Percentiles rank a stretch among this genome's conserved stretches.
Conservation (phyloP, 2,113 vertebrate genomes). For the Pedionomus torquatus region DNA sequence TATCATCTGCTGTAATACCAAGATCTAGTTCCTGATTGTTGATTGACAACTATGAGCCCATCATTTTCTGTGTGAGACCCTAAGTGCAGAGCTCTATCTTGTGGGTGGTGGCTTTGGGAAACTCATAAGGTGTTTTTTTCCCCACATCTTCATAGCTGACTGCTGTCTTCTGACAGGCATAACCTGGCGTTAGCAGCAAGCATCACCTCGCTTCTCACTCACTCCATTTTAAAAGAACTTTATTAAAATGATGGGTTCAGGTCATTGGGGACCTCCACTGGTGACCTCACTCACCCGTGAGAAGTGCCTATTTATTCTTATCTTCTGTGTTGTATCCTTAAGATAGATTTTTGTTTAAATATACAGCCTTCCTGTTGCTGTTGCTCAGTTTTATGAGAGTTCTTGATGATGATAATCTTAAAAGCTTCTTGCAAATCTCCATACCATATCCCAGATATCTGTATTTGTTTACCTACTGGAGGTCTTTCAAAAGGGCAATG, state of each 20-base stretch:
- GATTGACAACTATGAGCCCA: background rate
- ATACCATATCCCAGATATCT: background rate
- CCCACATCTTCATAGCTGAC: background rate
- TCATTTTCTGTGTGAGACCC: background rate
- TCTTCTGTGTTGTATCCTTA: background rate
- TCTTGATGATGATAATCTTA: background rate
- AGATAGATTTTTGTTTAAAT: background rate
- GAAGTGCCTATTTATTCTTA: background rate
- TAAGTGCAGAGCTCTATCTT: background rate
- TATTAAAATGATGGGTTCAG: background rate
- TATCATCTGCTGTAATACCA: background rate
- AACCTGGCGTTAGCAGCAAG: background rate
- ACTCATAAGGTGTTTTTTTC: background rate
- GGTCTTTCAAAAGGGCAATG: background rate
- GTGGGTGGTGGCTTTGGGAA: background rate
- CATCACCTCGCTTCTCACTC: background rate
- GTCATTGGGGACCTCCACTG: background rate
- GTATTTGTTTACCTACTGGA: background rate
- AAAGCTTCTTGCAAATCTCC: background rate
- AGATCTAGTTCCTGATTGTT: background rate
- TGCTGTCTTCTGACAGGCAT: background rate
- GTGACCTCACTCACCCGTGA: background rate
- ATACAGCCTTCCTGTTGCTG: background rate
- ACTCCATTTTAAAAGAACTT: background rate
- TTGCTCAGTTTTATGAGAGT: background rate